Percentiles rank a stretch among this genome's conserved stretches.
phyloP scores from a whole-genome alignment of 2,888 invertebrate species.

The Cephus rjabovi region DNA sequence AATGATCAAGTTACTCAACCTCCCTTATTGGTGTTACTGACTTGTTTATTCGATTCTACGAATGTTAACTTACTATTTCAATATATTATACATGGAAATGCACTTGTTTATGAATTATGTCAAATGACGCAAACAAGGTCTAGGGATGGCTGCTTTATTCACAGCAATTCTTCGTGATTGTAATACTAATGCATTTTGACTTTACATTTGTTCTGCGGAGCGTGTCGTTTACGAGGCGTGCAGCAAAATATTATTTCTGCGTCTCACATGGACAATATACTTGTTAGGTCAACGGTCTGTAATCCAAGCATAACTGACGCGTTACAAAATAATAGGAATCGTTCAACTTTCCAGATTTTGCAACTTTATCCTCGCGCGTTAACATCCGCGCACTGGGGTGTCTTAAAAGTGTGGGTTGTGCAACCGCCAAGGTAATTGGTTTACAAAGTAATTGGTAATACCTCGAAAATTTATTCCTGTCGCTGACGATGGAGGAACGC shows the following conservation, averaged over 20 bases:
- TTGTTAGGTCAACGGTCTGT: neutral
- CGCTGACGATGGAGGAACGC: neutral
- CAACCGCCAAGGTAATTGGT: neutral
- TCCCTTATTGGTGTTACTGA: neutral
- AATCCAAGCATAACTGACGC: constrained; percentile 33
- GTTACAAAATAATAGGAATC: constrained; percentile 56
- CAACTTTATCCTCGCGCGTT: constrained; percentile 42
- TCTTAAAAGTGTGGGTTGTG: neutral
- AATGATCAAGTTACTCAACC: neutral
- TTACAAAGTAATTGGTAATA: neutral
- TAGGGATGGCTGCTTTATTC: neutral
- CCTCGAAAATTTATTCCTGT: neutral
- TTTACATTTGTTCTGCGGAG: neutral
- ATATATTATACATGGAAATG: too few species aligned
- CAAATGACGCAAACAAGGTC: neutral
- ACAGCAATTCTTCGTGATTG: neutral
- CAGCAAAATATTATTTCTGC: neutral
- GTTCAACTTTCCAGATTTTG: constrained; percentile 57
- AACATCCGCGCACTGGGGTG: constrained; percentile 31
- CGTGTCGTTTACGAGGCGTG: neutral
- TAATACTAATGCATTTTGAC: neutral
- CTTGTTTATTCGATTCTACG: neutral
- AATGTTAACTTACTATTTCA: too few species aligned
- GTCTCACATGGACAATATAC: neutral
- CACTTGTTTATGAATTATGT: too few species aligned